Base-by-base conservation (phyloP, 92 coral and sea anemone species). In the Umimayanthus kanabou region DNA sequence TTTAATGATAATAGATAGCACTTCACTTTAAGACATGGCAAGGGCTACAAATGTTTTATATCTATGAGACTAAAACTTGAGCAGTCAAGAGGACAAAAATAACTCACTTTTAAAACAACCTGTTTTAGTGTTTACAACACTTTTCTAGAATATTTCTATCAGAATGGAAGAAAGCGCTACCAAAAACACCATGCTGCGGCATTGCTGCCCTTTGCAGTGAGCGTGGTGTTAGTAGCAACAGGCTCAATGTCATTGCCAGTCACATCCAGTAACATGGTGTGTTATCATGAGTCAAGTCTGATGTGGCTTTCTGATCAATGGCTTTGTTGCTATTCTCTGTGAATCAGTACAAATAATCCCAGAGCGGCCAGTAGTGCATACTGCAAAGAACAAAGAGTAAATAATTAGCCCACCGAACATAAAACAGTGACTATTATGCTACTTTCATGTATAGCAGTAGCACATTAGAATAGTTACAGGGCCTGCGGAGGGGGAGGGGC, bases 271-370 rank as follows among this genome's bases (percentile, higher is more conserved):
- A 55, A 55, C 64, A 55, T 7, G 9, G 15, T 0, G 20, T 45
- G 33, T 67, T 26, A 67, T 67, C 33, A 6, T 26, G 5, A 71
- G 76, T 28, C 39, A 1, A 71, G 76, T 28, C 39, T 9, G 39
- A 33, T 55, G 64, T 15, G 14, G 3, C 64, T 2, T 11, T 2
- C 15, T 33, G 37, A 33, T 33, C 37, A 33, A 55, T 9, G 77
- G 1, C 23, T 73, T 77, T 42, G 39, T 26, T 45, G 81, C 18
- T 77, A 77, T 77, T 77, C 81, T 25, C 81, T 45, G 58, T 77
- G 81, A 77, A 77, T 77, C 33, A 77, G 58, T 45, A 77, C 81
- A 77, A 77, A 77, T 26, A 77, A 13, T 11, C 81, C 81, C 30
- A 77, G 64, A 4, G 81, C 81, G 2, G 64, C 81, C 29, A 77